A percentile compares a stretch with the other conserved stretches of the same genome.
Evolutionary conservation across 2,797 vertebrate species (phyloP).

Genomic region (Discoglossus pictus): DNA sequence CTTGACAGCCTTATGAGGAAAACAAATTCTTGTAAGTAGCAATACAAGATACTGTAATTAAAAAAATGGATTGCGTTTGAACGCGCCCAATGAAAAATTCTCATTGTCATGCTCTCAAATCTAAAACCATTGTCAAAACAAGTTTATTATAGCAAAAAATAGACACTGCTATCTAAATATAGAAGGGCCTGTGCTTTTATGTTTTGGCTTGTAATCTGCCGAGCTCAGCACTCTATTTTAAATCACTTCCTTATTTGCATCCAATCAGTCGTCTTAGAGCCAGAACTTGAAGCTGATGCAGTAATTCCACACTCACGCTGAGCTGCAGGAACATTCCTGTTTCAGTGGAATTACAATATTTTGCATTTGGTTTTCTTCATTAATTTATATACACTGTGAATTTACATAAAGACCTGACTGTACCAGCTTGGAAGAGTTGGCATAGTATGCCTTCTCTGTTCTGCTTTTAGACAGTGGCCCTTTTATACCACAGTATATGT

Average conservation of each 20-base stretch:
- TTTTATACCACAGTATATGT: too few species aligned
- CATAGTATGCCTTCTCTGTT: too few species aligned
- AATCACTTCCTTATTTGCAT: conserved; percentile 45
- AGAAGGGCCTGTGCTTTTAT: conserved; percentile 40
- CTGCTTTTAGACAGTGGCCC: too few species aligned
- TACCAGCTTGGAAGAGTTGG: too few species aligned
- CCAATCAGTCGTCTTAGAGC: conserved; percentile 38
- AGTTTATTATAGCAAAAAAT: conserved; percentile 61
- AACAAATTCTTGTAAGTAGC: too few species aligned
- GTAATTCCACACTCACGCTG: conserved; percentile 27
- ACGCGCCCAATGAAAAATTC: conserved; percentile 10
- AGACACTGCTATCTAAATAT: conserved; percentile 60
- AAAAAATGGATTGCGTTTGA: background rate
- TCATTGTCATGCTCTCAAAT: conserved; percentile 4
- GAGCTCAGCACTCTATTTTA: conserved; percentile 41
- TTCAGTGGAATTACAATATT: conserved; percentile 19
- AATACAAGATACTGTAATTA: too few species aligned
- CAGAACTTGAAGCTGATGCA: conserved; percentile 18
- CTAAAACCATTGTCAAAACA: conserved; percentile 56
- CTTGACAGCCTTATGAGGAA: too few species aligned
- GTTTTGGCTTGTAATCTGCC: conserved; percentile 30
- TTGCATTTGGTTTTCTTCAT: conserved; percentile 12
- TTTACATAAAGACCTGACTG: background rate
- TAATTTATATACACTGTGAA: background rate
- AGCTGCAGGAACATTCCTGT: conserved; percentile 12